Percentiles rank a stretch among this genome's conserved stretches.
Conservation (phyloP, 2,888 invertebrate genomes). For the Drosophila histrio region DNA sequence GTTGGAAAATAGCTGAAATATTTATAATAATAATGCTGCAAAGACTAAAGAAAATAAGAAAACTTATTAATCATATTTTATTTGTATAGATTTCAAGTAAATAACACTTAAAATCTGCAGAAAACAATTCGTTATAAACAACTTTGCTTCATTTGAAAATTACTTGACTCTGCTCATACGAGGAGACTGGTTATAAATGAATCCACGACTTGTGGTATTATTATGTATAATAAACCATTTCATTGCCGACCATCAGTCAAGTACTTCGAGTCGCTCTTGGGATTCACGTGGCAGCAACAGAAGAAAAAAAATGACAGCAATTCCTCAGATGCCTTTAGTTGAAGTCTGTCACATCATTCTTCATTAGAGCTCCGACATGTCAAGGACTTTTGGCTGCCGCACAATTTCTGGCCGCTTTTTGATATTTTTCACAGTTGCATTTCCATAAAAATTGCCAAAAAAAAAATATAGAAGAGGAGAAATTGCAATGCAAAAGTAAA, state of each 20-base stretch:
- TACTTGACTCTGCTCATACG: not conserved
- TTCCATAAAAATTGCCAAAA: constrained; percentile 37
- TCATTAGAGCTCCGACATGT: constrained; percentile 69
- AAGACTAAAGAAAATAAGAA: too few species aligned
- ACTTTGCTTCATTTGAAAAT: not conserved
- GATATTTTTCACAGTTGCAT: constrained; percentile 61
- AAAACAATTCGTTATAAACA: not conserved
- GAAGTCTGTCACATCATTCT: constrained; percentile 60
- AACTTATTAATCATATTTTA: too few species aligned
- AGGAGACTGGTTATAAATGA: constrained; percentile 26
- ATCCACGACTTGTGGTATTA: constrained; percentile 29
- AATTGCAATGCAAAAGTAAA: constrained; percentile 25
- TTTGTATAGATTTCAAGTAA: too few species aligned
- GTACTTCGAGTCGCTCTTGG: constrained; percentile 12
- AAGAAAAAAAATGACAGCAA: constrained; percentile 36
- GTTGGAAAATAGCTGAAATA: too few species aligned
- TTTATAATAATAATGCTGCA: too few species aligned
- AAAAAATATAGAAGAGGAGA: not conserved
- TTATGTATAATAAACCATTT: constrained; percentile 51
- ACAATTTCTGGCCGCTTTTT: constrained; percentile 32
- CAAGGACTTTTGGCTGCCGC: constrained; percentile 54
- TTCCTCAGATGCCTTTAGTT: constrained; percentile 25
- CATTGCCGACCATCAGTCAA: constrained; percentile 62
- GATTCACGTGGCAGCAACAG: not conserved
- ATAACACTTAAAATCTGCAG: too few species aligned